Conservation (phyloP, 2,888 invertebrate species). For the Monoplex corrugatus region DNA sequence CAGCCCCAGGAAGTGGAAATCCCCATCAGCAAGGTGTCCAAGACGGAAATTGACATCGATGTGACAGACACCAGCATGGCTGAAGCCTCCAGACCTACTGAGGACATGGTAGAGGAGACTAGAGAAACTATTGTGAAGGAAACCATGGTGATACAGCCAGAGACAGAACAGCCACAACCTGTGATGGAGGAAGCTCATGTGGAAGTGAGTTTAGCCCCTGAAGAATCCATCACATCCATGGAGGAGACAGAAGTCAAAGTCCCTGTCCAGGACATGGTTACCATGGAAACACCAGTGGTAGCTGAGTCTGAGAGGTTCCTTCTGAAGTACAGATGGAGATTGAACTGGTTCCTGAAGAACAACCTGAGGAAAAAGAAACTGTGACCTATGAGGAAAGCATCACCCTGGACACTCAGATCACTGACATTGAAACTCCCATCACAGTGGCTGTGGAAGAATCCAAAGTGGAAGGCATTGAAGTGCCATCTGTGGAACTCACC, state of each 20-base stretch:
- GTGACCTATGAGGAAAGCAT: slow-evolving; percentile 66
- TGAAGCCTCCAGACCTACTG: slow-evolving; percentile 65
- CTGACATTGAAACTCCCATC: slow-evolving; percentile 60
- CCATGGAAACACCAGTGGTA: background rate
- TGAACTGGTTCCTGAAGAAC: slow-evolving; percentile 63
- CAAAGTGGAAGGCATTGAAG: slow-evolving; percentile 60
- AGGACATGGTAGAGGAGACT: slow-evolving; percentile 69
- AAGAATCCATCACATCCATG: slow-evolving; percentile 54
- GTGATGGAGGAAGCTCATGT: slow-evolving; percentile 62
- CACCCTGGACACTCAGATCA: slow-evolving; percentile 61
- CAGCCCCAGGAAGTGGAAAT: slow-evolving; percentile 70
- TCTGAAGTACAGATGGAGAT: slow-evolving; percentile 36
- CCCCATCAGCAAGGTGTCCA: slow-evolving; percentile 65
- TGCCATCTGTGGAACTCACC: slow-evolving; percentile 26
- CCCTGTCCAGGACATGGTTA: slow-evolving; percentile 24
- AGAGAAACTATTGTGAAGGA: slow-evolving; percentile 65
- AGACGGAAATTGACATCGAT: slow-evolving; percentile 61
- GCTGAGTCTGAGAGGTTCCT: background rate
- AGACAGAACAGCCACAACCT: slow-evolving; percentile 46
- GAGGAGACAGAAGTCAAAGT: slow-evolving; percentile 50
- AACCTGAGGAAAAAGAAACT: slow-evolving; percentile 63
- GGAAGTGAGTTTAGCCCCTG: slow-evolving; percentile 62
- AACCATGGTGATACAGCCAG: slow-evolving; percentile 49
- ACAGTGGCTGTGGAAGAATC: slow-evolving; percentile 58
- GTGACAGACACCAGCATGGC: slow-evolving; percentile 55